Conservation (phyloP, 2,797 vertebrate genomes). For the Acrocephalus scirpaceus region DNA sequence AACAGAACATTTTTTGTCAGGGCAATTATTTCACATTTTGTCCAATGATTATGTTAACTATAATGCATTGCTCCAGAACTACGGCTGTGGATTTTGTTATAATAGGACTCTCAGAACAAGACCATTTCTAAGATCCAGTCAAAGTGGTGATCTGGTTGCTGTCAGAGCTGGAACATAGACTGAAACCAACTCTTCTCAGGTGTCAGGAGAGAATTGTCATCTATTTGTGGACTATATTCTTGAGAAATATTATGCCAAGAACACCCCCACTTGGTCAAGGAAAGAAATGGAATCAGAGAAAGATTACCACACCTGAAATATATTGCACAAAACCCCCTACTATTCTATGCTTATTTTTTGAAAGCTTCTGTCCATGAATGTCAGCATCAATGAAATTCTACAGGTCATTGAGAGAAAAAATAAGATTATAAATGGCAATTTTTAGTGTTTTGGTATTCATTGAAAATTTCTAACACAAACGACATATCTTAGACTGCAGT, state of each 20-base stretch:
- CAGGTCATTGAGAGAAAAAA: neutral
- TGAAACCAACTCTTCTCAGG: slow-evolving; percentile 19
- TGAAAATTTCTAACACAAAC: neutral
- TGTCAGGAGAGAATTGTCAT: slow-evolving; percentile 18
- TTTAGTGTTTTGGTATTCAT: neutral
- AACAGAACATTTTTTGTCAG: neutral
- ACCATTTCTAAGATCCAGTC: neutral
- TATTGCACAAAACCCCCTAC: accelerated
- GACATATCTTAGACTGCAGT: neutral
- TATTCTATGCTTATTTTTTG: neutral
- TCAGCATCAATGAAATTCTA: neutral
- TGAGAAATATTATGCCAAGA: slow-evolving; percentile 61
- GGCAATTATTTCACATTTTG: neutral
- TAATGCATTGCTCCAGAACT: neutral
- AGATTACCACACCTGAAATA: neutral
- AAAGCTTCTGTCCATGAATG: neutral
- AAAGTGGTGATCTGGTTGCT: slow-evolving; percentile 8
- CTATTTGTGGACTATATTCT: neutral
- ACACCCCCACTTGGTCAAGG: slow-evolving; percentile 63
- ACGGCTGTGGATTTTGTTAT: neutral
- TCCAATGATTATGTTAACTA: neutral
- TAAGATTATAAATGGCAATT: neutral
- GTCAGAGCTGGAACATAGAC: neutral
- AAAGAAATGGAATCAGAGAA: slow-evolving; percentile 34
- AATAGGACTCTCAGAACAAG: neutral